A percentile compares a stretch with the other conserved stretches of the same genome.
These are phyloP conservation scores for Tryphoninae sp. DNA, from an alignment of 2,888 invertebrate genomes.

Conservation along the genomic window DNA sequence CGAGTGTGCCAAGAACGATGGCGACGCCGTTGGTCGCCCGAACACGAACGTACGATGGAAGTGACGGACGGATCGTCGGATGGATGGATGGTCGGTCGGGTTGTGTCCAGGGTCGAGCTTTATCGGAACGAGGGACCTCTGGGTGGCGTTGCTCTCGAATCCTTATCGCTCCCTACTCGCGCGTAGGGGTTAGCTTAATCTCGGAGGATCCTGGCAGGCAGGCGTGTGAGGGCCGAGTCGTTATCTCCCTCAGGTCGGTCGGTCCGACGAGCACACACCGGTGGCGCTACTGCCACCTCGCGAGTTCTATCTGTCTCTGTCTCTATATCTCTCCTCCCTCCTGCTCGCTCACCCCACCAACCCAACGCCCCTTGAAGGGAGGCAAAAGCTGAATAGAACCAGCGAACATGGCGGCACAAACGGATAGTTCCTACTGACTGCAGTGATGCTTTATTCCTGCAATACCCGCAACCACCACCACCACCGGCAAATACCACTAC, in stretches of 20 bases:
- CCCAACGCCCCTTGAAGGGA: conserved; percentile 19
- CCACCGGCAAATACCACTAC: conserved; percentile 60
- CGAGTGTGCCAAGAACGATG: conserved; percentile 44
- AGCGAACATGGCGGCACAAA: conserved; percentile 11
- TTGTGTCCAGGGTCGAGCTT: conserved; percentile 64
- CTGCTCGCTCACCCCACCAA: not conserved
- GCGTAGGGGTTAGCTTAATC: conserved; percentile 71
- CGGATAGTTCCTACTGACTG: conserved; percentile 35
- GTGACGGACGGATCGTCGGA: conserved; percentile 60
- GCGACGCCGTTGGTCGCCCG: conserved; percentile 33
- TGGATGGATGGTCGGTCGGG: conserved; percentile 68
- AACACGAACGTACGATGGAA: conserved; percentile 44
- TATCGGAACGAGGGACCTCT: conserved; percentile 67
- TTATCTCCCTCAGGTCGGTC: conserved; percentile 69
- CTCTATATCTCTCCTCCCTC: not conserved
- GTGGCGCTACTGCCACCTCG: conserved; percentile 57
- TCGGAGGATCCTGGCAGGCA: conserved; percentile 68
- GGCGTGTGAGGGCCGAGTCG: conserved; percentile 63
- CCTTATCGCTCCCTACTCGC: conserved; percentile 68
- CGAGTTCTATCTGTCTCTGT: conserved; percentile 61
- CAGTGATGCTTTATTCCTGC: conserved; percentile 41
- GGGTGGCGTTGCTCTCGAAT: conserved; percentile 63
- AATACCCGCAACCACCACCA: conserved; percentile 51
- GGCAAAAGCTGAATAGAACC: conserved; percentile 26
- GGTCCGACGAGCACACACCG: conserved; percentile 41